Base-by-base conservation (phyloP, 1,140 invertebrate genomes). In the Dolichoris vasculosae region DNA sequence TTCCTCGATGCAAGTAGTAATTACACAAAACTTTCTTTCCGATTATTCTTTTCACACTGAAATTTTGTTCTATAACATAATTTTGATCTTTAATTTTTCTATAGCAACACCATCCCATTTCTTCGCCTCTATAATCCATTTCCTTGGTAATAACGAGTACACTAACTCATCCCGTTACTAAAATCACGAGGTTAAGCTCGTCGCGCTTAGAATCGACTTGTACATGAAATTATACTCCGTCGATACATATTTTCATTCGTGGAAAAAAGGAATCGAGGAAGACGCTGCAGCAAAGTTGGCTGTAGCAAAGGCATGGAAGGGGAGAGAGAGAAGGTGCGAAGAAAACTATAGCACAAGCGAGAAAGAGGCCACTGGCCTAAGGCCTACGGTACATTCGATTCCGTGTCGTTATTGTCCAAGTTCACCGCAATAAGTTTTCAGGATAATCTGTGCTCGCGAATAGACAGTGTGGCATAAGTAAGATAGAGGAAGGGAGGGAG, bases 381-480 rank as follows among this genome's bases (percentile, higher is more conserved):
- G 82, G 75, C 84, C 84, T 87, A 87, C 86, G 85, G 90, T 89
- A 87, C 88, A 89, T 90, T 92, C 88, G 90, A 91, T 90, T 90
- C 89, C 87, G 80, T 63, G 86, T 89, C 89, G 89, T 92, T 90
- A 91, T 90, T 92, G 90, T 91, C 88, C 89, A 90, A 89, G 88
- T 92, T 92, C 90, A 92, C 87, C 89, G 91, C 91, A 92, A 91
- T 91, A 91, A 92, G 89, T 92, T 92, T 89, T 87, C 87, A 88
- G 89, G 88, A 92, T 92, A 92, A 92, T 90, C 89, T 90, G 87
- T 90, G 88, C 88, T 71, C 46, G 77, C 78, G 69, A 32, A 78
- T 38, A 55, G 76, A 63, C 32, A 40, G 48, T 23, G 30, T 63
- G 48, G 76, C 26, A 78, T 20, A 51, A 78, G 51, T 1, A 32